These are phyloP conservation scores for Erythrolamprus reginae DNA, from an alignment of 2,113 vertebrate species.

Conservation along the genomic window DNA sequence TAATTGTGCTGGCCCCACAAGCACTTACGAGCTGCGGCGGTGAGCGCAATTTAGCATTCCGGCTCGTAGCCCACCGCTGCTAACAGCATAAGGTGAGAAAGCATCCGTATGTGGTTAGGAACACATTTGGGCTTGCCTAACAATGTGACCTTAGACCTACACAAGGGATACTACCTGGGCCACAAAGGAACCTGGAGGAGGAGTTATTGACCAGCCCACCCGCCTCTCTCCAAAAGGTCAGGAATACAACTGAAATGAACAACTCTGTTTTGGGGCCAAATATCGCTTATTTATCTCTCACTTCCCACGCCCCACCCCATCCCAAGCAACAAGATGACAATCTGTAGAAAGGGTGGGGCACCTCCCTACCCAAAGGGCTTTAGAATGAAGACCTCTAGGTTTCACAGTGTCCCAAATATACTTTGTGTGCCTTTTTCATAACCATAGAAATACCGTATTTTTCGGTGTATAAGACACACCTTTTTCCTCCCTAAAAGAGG, in stretches of 20 bases:
- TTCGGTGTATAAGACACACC: no score
- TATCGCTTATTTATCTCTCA: neutral
- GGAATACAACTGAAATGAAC: neutral
- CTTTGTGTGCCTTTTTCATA: neutral
- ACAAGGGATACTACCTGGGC: no score
- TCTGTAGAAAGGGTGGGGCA: neutral
- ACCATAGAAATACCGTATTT: neutral
- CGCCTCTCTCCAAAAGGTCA: neutral
- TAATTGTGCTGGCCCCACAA: no score
- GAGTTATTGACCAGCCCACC: neutral
- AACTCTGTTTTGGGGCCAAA: neutral
- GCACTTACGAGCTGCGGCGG: no score
- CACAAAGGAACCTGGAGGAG: neutral
- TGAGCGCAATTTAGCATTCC: no score
- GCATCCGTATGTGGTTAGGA: no score
- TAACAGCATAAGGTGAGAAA: no score
- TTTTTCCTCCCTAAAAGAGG: no score
- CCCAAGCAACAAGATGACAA: neutral
- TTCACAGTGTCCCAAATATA: neutral
- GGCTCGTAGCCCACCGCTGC: no score
- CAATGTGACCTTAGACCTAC: no score
- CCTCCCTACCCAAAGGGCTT: neutral
- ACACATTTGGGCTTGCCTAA: no score
- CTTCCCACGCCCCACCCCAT: fast-evolving
- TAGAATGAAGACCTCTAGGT: neutral